Conservation (phyloP, 2,888 invertebrate species). For the Tubulanus polymorphus region DNA sequence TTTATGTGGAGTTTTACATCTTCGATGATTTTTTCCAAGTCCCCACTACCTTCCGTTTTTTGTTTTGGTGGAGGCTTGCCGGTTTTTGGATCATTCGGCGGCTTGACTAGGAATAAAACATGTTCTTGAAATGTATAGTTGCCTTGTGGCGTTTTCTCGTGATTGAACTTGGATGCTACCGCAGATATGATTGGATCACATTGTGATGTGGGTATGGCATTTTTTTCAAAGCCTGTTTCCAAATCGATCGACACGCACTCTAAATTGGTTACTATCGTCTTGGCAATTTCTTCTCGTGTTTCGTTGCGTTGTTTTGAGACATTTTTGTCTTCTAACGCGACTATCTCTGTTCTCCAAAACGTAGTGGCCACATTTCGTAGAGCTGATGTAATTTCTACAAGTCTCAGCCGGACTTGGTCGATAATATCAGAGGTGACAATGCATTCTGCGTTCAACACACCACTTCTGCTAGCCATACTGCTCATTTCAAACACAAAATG, state of each 20-base stretch:
- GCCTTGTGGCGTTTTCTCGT: neutral
- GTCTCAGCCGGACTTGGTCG: neutral
- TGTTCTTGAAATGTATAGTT: neutral
- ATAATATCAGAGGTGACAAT: neutral
- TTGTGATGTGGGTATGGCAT: neutral
- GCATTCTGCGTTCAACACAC: neutral
- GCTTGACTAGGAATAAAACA: neutral
- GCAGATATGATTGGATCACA: neutral
- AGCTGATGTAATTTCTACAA: neutral
- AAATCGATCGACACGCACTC: neutral
- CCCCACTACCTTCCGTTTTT: neutral
- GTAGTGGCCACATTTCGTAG: neutral
- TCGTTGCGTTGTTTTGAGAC: neutral
- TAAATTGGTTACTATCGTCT: neutral
- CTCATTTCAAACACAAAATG: neutral
- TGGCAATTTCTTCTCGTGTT: neutral
- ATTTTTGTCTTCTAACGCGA: neutral
- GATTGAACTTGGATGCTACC: neutral
- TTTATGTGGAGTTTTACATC: neutral
- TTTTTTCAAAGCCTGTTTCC: neutral
- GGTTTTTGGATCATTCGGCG: neutral
- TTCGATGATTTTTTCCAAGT: neutral
- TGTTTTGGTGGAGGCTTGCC: neutral
- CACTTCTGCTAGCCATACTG: neutral
- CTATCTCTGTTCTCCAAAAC: neutral